These are phyloP conservation scores for Catalaphyllia jardinei DNA, from an alignment of 64 coral and sea anemone species.

Conservation along the genomic window DNA sequence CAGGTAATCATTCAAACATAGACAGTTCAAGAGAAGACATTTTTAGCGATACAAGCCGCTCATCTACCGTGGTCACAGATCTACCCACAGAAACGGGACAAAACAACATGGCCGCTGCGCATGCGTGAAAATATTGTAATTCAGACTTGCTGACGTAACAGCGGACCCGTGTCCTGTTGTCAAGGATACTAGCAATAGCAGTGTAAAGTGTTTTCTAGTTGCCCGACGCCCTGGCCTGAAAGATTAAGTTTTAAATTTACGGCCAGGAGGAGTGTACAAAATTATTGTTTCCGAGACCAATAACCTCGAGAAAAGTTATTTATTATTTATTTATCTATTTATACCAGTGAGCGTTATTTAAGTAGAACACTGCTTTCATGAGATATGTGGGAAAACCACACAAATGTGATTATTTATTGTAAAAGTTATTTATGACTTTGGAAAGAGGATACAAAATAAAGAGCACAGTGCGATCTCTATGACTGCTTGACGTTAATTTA, in stretches of 20 bases:
- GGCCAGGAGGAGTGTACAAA: neutral
- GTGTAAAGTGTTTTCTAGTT: neutral
- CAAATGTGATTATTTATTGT: neutral
- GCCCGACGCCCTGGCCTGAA: neutral
- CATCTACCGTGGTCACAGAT: neutral
- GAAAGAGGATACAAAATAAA: slow-evolving; percentile 5
- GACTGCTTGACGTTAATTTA: too few species aligned
- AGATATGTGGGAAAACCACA: neutral
- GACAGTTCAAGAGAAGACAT: slow-evolving; percentile 32
- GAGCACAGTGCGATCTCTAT: neutral
- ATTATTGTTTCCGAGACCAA: neutral
- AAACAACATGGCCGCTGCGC: neutral
- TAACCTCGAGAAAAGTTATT: neutral
- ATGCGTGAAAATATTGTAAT: neutral
- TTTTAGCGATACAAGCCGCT: neutral
- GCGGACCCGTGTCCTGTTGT: neutral
- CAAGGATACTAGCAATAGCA: neutral
- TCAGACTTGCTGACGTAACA: neutral
- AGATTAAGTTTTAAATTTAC: neutral
- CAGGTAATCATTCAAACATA: slow-evolving; percentile 6
- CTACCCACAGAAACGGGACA: neutral
- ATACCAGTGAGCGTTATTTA: neutral
- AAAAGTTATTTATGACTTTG: neutral
- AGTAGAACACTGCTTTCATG: too few species aligned
- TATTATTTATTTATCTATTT: neutral